These are phyloP conservation scores for Rattus norvegicus DNA, from an alignment of 2,113 vertebrate species.

Conservation along the genomic window DNA sequence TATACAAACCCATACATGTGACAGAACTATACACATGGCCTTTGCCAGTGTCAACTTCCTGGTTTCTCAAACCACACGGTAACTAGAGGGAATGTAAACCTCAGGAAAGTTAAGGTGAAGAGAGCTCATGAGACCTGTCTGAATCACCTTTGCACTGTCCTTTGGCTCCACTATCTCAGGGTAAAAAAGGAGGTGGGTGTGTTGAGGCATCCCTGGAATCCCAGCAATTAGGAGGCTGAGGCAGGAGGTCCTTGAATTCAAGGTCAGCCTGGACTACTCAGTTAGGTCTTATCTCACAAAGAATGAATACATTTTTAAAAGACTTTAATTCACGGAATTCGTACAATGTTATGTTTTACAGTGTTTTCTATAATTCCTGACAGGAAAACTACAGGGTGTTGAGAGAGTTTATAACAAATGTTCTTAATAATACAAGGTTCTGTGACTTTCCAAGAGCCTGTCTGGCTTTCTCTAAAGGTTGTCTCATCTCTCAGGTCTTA, in stretches of 20 bases:
- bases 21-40: background rate
- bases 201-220: background rate
- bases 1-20: background rate
- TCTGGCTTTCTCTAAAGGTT: constrained; percentile 27
- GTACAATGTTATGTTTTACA: constrained; percentile 9
- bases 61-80: background rate
- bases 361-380: background rate
- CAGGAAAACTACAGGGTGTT: constrained; percentile 9
- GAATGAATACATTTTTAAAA: background rate
- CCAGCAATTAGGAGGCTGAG: background rate
- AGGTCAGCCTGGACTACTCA: background rate
- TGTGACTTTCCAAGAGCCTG: constrained; percentile 4
- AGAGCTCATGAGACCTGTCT: background rate
- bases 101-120: background rate
- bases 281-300: background rate
- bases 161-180: constrained; percentile 1
- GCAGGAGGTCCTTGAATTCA: background rate
- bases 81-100: background rate
- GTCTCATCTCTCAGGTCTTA: constrained; percentile 1
- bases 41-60: constrained; percentile 6
- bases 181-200: background rate
- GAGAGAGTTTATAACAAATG: background rate
- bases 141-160: constrained; percentile 28
- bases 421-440: constrained; percentile 34
- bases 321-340: background rate